These are phyloP conservation scores for Coenonympha glycerion DNA, from an alignment of 2,888 invertebrate species.

Conservation along the genomic window DNA sequence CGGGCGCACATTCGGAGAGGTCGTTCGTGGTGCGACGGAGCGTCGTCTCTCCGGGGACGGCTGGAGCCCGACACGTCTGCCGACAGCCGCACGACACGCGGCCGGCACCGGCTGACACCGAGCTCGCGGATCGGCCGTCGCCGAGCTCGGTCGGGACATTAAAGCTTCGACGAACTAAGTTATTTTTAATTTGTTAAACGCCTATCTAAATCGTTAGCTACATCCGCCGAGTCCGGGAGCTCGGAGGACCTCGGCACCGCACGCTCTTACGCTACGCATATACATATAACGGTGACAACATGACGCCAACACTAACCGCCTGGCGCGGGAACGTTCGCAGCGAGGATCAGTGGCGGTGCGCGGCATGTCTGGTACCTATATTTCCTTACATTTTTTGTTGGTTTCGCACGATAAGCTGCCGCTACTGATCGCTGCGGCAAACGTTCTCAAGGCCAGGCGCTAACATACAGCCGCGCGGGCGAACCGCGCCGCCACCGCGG, in stretches of 20 bases:
- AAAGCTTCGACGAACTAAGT: constrained; percentile 60
- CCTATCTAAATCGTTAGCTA: constrained; percentile 72
- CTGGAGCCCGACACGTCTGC: constrained; percentile 47
- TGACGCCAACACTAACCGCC: constrained; percentile 53
- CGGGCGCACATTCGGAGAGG: constrained; percentile 63
- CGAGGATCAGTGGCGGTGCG: no score
- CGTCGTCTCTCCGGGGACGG: constrained; percentile 65
- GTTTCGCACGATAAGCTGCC: no score
- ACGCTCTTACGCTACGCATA: constrained; percentile 43
- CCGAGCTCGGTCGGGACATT: constrained; percentile 55
- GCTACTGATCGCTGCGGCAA: no score
- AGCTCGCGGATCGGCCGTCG: constrained; percentile 27
- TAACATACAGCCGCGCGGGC: constrained; percentile 40
- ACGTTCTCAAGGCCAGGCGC: no score
- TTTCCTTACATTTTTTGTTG: no score
- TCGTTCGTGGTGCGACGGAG: constrained; percentile 54
- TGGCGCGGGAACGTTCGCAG: constrained; percentile 27
- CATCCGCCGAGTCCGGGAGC: constrained; percentile 48
- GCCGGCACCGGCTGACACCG: constrained; percentile 5
- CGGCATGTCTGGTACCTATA: no score
- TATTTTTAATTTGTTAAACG: constrained; percentile 72
- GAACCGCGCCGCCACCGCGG: constrained; percentile 49
- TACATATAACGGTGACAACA: constrained; percentile 52
- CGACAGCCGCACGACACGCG: neutral
- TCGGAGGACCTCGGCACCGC: constrained; percentile 58